Evolutionary conservation across 2,113 vertebrate species (phyloP).

Genomic region (Thalassoma bifasciatum): DNA sequence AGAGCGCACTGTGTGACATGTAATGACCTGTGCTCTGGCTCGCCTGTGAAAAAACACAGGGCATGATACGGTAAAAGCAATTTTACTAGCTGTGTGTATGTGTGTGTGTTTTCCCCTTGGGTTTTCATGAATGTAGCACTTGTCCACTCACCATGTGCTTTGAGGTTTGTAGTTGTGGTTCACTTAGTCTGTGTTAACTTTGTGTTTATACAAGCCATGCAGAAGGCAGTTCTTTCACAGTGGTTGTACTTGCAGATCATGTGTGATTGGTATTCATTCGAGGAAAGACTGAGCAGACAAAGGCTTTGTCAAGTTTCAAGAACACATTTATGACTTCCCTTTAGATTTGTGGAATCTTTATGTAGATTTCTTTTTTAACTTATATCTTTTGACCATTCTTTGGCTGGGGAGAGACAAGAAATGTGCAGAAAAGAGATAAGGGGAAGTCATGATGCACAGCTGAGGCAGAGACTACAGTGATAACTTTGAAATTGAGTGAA

Average conservation of each 20-base stretch:
- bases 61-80: slow-evolving; percentile 29
- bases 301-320: too few species aligned
- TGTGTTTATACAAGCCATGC: neutral
- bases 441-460: too few species aligned
- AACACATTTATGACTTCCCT: too few species aligned
- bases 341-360: too few species aligned
- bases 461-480: too few species aligned
- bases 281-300: too few species aligned
- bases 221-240: neutral
- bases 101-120: neutral
- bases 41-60: slow-evolving; percentile 41
- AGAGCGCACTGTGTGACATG: slow-evolving; percentile 56
- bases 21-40: slow-evolving; percentile 65
- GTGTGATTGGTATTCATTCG: too few species aligned
- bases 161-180: neutral
- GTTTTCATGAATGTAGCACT: slow-evolving; percentile 15
- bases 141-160: neutral
- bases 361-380: too few species aligned
- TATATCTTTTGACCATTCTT: too few species aligned
- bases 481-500: too few species aligned
- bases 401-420: too few species aligned
- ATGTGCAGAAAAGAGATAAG: too few species aligned
- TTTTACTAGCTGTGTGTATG: slow-evolving; percentile 37
- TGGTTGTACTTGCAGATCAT: neutral
- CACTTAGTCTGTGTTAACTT: neutral